Percentiles rank a stretch among this genome's conserved stretches.
Evolutionary conservation across 2,888 invertebrate genomes (phyloP).

Genomic region (Ochlodes sylvanus): DNA sequence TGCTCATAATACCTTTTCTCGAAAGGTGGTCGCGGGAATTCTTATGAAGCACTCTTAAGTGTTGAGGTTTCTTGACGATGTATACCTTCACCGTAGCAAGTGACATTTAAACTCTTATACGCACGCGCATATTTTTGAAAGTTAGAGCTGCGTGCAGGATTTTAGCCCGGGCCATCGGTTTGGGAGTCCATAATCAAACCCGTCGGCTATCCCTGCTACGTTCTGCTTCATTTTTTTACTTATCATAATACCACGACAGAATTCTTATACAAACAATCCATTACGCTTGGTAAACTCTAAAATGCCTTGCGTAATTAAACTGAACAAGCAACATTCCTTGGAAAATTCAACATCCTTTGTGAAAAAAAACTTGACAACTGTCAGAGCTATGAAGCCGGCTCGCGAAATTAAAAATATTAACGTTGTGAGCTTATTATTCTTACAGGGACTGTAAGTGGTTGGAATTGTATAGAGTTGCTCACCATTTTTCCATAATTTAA

Average conservation of each 20-base stretch:
- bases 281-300: constrained; percentile 12
- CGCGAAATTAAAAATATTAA: constrained; percentile 54
- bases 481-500: neutral
- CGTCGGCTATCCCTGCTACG: too few relatives aligned
- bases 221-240: too few relatives aligned
- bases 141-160: too few relatives aligned
- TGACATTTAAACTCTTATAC: too few relatives aligned
- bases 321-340: constrained; percentile 36
- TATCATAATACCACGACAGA: neutral
- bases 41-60: too few relatives aligned
- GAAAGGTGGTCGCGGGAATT: too few relatives aligned
- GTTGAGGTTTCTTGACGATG: too few relatives aligned
- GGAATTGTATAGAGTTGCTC: constrained; percentile 38
- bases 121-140: too few relatives aligned
- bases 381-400: constrained; percentile 52
- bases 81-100: too few relatives aligned
- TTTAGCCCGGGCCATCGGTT: too few relatives aligned
- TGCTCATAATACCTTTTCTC: too few relatives aligned
- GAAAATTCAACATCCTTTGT: constrained; percentile 56
- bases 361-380: constrained; percentile 53
- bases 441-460: constrained; percentile 29
- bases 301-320: constrained; percentile 25
- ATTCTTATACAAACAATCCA: constrained; percentile 9
- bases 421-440: constrained; percentile 44
- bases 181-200: too few relatives aligned